Evolutionary conservation across 2,113 vertebrate species (phyloP).

Genomic region (Theristicus caerulescens): DNA sequence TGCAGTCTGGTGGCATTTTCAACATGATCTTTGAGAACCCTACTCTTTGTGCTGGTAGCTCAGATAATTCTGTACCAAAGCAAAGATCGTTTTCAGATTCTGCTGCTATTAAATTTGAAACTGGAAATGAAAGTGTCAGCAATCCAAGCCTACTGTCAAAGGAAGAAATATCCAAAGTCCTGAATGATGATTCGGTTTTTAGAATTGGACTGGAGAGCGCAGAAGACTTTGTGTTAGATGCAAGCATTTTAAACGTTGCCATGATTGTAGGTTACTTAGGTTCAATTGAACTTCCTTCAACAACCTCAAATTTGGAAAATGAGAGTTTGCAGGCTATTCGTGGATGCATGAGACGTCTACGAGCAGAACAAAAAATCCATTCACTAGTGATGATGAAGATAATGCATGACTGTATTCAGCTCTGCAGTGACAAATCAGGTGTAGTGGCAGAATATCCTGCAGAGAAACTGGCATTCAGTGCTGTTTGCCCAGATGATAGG

Average conservation of each 20-base stretch:
- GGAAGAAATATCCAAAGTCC: slow-evolving; percentile 80
- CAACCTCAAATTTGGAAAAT: slow-evolving; percentile 84
- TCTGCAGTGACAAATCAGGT: slow-evolving; percentile 84
- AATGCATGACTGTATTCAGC: slow-evolving; percentile 92
- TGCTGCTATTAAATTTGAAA: slow-evolving; percentile 72
- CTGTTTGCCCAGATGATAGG: slow-evolving; percentile 92
- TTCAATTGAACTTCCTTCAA: slow-evolving; percentile 93
- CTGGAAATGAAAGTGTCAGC: slow-evolving; percentile 44
- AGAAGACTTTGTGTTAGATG: slow-evolving; percentile 81
- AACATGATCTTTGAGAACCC: slow-evolving; percentile 96
- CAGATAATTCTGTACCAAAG: slow-evolving; percentile 74
- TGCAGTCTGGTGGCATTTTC: slow-evolving; percentile 95
- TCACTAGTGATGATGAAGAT: slow-evolving; percentile 93
- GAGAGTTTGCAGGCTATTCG: slow-evolving; percentile 97
- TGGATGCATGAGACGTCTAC: slow-evolving; percentile 93
- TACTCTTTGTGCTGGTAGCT: slow-evolving; percentile 76
- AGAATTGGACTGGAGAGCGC: slow-evolving; percentile 71
- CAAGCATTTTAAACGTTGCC: slow-evolving; percentile 91
- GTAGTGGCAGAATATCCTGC: slow-evolving; percentile 92
- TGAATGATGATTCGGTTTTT: slow-evolving; percentile 83
- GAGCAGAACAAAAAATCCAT: slow-evolving; percentile 95
- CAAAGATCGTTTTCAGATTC: slow-evolving; percentile 81
- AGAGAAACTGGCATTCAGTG: slow-evolving; percentile 96
- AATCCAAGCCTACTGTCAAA: slow-evolving; percentile 79
- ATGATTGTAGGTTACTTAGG: slow-evolving; percentile 97